Evolutionary conservation across 2,888 invertebrate genomes (phyloP).

Genomic region (Mycogona germanica): DNA sequence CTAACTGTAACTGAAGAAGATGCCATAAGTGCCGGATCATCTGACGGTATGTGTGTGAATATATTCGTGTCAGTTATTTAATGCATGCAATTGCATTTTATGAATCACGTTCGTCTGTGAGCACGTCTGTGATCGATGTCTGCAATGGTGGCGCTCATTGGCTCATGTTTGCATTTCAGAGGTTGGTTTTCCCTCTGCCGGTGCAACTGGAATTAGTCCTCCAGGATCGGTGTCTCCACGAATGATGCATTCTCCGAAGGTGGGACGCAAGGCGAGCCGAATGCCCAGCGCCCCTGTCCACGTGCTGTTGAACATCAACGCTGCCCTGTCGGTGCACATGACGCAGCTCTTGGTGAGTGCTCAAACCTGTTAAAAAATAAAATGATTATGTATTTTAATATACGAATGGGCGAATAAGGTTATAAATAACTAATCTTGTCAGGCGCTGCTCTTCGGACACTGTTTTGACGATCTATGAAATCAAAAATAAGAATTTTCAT

Average conservation of each 20-base stretch:
- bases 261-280: conserved; percentile 30
- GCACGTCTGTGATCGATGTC: too few species aligned
- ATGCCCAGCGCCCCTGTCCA: conserved; percentile 48
- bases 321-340: conserved; percentile 50
- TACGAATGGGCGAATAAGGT: too few species aligned
- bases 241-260: conserved; percentile 30
- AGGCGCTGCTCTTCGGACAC: too few species aligned
- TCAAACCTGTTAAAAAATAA: neutral
- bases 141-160: neutral
- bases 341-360: conserved; percentile 53
- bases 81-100: too few species aligned
- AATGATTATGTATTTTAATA: neutral
- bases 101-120: too few species aligned
- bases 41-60: too few species aligned
- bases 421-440: too few species aligned
- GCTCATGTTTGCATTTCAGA: neutral
- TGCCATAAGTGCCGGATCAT: conserved; percentile 39
- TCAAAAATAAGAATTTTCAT: too few species aligned
- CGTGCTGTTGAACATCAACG: conserved; percentile 48
- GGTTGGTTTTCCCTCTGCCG: neutral
- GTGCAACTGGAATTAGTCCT: neutral
- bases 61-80: too few species aligned
- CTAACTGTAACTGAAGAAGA: conserved; percentile 45
- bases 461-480: too few species aligned
- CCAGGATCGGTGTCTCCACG: conserved; percentile 25